A percentile compares a stretch with the other conserved stretches of the same genome.
These are phyloP conservation scores for Ectobius pallidus DNA, from an alignment of 2,888 invertebrate genomes.

Conservation along the genomic window DNA sequence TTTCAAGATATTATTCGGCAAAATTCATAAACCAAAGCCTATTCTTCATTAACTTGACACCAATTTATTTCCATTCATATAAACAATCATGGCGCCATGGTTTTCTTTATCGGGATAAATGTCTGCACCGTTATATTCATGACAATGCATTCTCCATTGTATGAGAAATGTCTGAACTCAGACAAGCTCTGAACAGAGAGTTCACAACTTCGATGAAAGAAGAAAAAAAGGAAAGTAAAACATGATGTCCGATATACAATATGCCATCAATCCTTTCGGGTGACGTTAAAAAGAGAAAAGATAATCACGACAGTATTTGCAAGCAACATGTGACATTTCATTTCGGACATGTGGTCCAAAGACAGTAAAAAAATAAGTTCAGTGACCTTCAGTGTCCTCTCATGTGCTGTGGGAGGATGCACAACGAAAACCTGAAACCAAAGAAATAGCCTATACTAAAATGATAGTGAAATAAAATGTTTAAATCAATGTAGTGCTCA, in stretches of 20 bases:
- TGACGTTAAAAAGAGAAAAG: background rate
- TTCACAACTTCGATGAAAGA: background rate
- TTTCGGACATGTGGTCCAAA: conserved; percentile 34
- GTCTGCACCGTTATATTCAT: too few species aligned
- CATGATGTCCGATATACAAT: background rate
- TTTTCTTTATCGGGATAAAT: too few species aligned
- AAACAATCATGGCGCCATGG: too few species aligned
- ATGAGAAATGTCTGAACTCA: background rate
- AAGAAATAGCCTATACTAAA: too few species aligned
- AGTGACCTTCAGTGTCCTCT: conserved; percentile 31
- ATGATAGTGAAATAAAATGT: too few species aligned
- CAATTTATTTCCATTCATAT: too few species aligned
- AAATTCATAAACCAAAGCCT: too few species aligned
- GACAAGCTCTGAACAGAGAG: background rate
- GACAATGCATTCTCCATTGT: background rate
- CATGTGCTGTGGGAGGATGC: too few species aligned
- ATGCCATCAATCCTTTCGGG: background rate
- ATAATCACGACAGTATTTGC: background rate
- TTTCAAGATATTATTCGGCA: too few species aligned
- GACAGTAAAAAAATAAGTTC: conserved; percentile 8
- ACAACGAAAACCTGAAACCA: too few species aligned
- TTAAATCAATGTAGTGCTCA: too few species aligned
- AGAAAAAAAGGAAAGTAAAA: background rate
- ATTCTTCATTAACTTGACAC: too few species aligned
- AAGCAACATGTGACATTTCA: background rate